A percentile compares a stretch with the other conserved stretches of the same genome.
These are phyloP conservation scores for Sebastes iracundus DNA, from an alignment of 2,797 vertebrate species.

Conservation along the genomic window DNA sequence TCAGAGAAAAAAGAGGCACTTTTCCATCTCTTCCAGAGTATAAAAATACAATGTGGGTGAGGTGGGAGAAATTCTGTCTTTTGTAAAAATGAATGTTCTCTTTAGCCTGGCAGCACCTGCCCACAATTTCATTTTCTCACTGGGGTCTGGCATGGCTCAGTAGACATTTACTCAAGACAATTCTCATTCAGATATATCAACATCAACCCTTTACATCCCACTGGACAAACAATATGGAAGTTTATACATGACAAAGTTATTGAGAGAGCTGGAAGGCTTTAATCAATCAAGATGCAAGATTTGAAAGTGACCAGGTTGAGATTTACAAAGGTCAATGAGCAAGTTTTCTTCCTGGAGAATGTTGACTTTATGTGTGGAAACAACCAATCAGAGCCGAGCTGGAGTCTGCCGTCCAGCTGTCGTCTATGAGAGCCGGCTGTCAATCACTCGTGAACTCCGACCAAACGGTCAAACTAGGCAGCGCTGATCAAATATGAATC, in stretches of 20 bases:
- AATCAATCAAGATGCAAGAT: neutral
- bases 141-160: neutral
- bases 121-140: neutral
- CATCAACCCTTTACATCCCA: neutral
- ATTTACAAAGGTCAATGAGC: neutral
- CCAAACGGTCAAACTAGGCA: no score
- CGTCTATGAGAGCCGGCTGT: no score
- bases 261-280: neutral
- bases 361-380: neutral
- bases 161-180: neutral
- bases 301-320: neutral
- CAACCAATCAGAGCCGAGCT: no score
- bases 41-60: slow-evolving; percentile 27
- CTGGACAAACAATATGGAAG: neutral
- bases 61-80: slow-evolving; percentile 20
- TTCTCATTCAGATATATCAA: neutral
- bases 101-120: neutral
- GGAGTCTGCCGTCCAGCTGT: no score
- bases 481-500: no score
- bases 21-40: neutral
- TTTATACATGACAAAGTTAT: neutral
- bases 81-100: slow-evolving; percentile 6
- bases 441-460: no score
- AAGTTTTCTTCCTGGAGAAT: neutral
- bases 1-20: no score